Conservation (phyloP, 2,888 invertebrate species). For the Hyles lineata region DNA sequence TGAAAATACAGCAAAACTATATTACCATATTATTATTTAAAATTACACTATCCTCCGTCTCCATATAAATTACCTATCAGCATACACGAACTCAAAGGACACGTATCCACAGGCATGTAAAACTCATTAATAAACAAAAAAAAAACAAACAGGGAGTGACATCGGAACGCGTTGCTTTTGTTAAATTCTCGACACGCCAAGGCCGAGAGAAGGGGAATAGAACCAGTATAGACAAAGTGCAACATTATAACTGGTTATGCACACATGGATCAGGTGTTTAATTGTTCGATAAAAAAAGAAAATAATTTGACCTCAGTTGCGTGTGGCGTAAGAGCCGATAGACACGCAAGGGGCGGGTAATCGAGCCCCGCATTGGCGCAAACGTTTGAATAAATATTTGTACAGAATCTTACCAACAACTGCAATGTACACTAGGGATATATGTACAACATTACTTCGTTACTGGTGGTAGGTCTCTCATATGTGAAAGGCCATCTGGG, state of each 20-base stretch:
- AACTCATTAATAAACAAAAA: slow-evolving; percentile 15
- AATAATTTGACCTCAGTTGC: slow-evolving; percentile 21
- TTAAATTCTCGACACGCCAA: slow-evolving; percentile 31
- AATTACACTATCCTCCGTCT: too few relatives aligned
- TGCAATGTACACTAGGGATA: too few relatives aligned
- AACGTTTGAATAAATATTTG: background rate
- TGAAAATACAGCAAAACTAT: too few relatives aligned
- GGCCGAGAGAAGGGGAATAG: slow-evolving; percentile 32
- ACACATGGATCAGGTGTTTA: slow-evolving; percentile 25
- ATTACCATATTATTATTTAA: too few relatives aligned
- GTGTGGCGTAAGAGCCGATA: slow-evolving; percentile 16
- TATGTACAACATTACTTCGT: too few relatives aligned
- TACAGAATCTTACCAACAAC: background rate
- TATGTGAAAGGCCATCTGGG: too few relatives aligned
- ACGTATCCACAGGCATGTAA: background rate
- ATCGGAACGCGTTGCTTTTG: slow-evolving; percentile 28
- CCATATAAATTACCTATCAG: background rate
- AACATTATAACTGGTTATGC: slow-evolving; percentile 24
- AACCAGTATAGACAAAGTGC: slow-evolving; percentile 27
- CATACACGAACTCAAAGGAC: background rate
- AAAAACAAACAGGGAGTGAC: slow-evolving; percentile 25
- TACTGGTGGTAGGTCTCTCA: too few relatives aligned
- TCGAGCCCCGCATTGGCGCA: background rate
- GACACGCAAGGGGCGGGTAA: slow-evolving; percentile 17
- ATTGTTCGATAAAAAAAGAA: slow-evolving; percentile 17